A percentile compares a stretch with the other conserved stretches of the same genome.
phyloP scores from a whole-genome alignment of 2,888 invertebrate species.

The Tipula vernalis region DNA sequence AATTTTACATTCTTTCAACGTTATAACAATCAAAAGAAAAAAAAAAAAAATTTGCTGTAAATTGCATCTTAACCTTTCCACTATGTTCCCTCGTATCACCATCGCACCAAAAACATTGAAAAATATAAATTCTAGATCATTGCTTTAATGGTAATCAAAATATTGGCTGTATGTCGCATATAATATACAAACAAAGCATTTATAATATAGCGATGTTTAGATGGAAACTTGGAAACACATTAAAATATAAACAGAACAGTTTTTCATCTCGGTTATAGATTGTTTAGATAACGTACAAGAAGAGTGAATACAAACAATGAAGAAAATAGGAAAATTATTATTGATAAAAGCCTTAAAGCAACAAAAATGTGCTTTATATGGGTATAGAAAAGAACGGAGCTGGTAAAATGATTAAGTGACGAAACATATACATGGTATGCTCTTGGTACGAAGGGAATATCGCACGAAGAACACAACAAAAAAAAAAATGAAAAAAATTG shows the following conservation, averaged over 20 bases:
- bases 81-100: not conserved
- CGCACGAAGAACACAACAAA: not conserved
- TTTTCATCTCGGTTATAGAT: not conserved
- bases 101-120: not conserved
- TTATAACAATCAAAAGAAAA: not conserved
- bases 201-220: not conserved
- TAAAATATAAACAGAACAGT: not conserved
- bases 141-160: not conserved
- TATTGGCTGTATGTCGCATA: not conserved
- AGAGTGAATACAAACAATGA: not conserved
- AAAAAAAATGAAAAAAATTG: not conserved
- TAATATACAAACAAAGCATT: not conserved
- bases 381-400: not conserved
- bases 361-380: not conserved
- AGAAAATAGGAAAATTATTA: conserved; percentile 7
- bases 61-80: not conserved
- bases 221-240: not conserved
- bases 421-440: conserved; percentile 7
- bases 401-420: not conserved
- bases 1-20: not conserved
- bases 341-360: conserved; percentile 8
- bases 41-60: not conserved
- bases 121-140: not conserved
- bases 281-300: not conserved
- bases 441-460: not conserved